Evolutionary conservation across 1,140 invertebrate genomes (phyloP).

Genomic region (Listronotus bonariensis): DNA sequence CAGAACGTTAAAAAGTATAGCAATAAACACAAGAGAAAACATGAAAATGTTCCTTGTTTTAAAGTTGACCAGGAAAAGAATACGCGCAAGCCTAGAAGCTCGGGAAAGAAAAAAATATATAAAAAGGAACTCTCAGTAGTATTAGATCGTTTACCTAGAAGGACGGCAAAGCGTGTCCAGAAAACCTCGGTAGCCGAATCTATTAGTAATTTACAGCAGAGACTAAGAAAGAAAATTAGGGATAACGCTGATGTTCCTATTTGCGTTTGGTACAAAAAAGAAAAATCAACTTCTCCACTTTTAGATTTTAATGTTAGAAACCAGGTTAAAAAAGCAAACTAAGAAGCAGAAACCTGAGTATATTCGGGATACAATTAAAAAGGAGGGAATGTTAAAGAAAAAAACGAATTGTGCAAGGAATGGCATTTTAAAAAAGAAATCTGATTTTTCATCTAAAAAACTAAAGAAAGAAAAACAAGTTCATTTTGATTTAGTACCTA

Average conservation of each 20-base stretch:
- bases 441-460: constrained; percentile 26
- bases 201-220: background rate
- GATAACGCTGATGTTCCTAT: too few relatives aligned
- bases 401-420: constrained; percentile 12
- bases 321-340: background rate
- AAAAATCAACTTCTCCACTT: background rate
- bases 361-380: background rate
- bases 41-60: constrained; percentile 28
- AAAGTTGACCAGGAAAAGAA: constrained; percentile 29
- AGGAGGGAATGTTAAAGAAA: background rate
- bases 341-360: background rate
- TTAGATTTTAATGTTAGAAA: background rate
- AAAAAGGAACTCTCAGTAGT: background rate
- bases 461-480: too few relatives aligned
- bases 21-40: constrained; percentile 26
- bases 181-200: constrained; percentile 7
- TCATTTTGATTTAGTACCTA: too few relatives aligned
- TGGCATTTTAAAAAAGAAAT: constrained; percentile 1
- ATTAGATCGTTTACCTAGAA: constrained; percentile 12
- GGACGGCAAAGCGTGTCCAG: background rate
- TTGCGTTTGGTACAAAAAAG: too few relatives aligned
- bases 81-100: background rate
- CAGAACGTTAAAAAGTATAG: constrained; percentile 15
- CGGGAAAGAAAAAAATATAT: background rate
- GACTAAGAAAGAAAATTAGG: too few relatives aligned